These are phyloP conservation scores for Pipistrellus nathusii DNA, from an alignment of 2,797 vertebrate species.

Conservation along the genomic window DNA sequence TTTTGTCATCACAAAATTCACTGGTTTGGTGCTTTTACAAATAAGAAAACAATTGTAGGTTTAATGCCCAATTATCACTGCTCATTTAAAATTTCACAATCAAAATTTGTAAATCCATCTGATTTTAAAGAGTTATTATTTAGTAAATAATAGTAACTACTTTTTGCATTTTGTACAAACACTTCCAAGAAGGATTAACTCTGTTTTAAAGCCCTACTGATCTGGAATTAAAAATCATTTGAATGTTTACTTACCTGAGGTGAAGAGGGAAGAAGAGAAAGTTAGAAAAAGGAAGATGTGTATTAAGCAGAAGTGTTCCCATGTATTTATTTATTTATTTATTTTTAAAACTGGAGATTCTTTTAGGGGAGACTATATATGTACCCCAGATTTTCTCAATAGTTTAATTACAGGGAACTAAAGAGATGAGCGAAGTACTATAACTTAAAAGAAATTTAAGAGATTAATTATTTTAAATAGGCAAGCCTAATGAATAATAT, in stretches of 20 bases:
- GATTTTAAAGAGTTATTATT: background rate
- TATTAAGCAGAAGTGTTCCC: background rate
- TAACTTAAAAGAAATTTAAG: background rate
- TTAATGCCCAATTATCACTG: background rate
- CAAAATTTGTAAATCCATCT: background rate
- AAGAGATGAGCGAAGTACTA: background rate
- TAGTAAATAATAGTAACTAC: background rate
- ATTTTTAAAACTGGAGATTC: background rate
- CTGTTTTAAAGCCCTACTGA: background rate
- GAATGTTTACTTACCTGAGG: background rate
- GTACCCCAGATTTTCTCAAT: background rate
- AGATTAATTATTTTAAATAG: background rate
- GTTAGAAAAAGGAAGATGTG: background rate
- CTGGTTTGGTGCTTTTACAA: background rate
- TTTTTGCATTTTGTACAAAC: conserved; percentile 10
- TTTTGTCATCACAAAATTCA: background rate
- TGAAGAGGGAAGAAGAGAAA: background rate
- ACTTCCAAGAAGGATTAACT: conserved; percentile 11
- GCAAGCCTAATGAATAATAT: background rate
- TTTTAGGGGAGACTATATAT: background rate
- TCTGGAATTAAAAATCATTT: background rate
- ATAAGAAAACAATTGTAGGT: background rate
- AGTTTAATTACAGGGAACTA: background rate
- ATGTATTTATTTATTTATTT: background rate
- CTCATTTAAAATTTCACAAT: background rate